These are phyloP conservation scores for Drosophila albomicans DNA, from an alignment of 1,140 invertebrate genomes.

Conservation along the genomic window DNA sequence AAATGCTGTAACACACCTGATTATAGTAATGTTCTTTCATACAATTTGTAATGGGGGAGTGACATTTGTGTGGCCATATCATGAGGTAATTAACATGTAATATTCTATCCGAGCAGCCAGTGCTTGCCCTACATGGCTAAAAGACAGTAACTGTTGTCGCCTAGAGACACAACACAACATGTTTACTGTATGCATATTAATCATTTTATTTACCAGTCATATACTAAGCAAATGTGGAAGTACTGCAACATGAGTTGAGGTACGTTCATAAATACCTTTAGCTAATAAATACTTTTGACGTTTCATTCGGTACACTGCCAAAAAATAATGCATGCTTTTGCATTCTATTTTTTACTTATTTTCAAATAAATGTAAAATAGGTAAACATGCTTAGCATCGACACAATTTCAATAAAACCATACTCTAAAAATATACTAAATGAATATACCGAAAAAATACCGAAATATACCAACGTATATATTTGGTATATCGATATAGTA, in stretches of 20 bases:
- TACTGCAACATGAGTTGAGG: conserved; percentile 4
- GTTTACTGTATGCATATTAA: conserved; percentile 5
- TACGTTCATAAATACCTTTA: neutral
- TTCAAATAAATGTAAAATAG: no score
- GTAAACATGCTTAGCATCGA: no score
- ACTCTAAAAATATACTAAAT: no score
- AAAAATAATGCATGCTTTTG: no score
- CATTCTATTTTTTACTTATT: no score
- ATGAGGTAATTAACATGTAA: conserved; percentile 79
- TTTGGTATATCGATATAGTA: no score
- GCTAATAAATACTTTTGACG: conserved; percentile 56
- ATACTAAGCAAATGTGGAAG: conserved; percentile 7
- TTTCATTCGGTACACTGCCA: neutral
- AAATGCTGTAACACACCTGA: conserved; percentile 46
- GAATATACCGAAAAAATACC: no score
- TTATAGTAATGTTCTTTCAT: conserved; percentile 3
- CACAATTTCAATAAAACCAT: no score
- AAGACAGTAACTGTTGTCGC: conserved; percentile 57
- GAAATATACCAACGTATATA: no score
- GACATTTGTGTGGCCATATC: conserved; percentile 36
- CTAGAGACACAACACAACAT: neutral
- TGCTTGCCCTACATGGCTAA: conserved; percentile 71
- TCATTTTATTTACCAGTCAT: no score
- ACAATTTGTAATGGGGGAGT: conserved; percentile 16
- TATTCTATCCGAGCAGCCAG: conserved; percentile 45